Evolutionary conservation across 2,888 invertebrate species (phyloP).

Genomic region (Ophion ellenae): DNA sequence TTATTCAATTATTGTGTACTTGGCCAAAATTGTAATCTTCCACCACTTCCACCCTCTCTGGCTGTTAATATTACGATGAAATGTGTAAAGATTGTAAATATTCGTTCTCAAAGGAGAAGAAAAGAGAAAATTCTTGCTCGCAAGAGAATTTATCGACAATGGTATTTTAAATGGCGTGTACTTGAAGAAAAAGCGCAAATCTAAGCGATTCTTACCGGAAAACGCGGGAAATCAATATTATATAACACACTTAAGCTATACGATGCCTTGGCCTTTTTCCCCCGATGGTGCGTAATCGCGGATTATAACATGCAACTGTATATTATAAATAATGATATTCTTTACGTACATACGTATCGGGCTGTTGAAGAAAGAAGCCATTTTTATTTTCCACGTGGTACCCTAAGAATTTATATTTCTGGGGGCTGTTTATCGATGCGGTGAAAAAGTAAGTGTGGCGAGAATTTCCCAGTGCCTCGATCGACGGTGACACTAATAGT

Average conservation of each 20-base stretch:
- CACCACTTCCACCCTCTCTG: background rate
- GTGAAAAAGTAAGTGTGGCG: background rate
- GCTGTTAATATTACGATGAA: conserved; percentile 21
- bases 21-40: conserved; percentile 4
- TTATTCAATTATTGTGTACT: background rate
- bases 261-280: conserved; percentile 59
- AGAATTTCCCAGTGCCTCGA: conserved; percentile 4
- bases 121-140: conserved; percentile 1
- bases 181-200: background rate
- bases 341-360: conserved; percentile 11
- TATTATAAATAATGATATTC: conserved; percentile 57
- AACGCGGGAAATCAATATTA: conserved; percentile 21
- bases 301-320: conserved; percentile 68
- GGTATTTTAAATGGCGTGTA: conserved; percentile 9
- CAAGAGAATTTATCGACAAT: background rate
- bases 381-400: background rate
- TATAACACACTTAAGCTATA: conserved; percentile 24
- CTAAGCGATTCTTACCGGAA: background rate
- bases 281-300: conserved; percentile 57
- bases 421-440: background rate
- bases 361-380: background rate
- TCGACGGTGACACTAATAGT: background rate
- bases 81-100: conserved; percentile 67
- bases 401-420: background rate
- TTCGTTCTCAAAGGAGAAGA: conserved; percentile 38